phyloP scores from a whole-genome alignment of 2,888 invertebrate genomes.

The Xestia c-nigrum region DNA sequence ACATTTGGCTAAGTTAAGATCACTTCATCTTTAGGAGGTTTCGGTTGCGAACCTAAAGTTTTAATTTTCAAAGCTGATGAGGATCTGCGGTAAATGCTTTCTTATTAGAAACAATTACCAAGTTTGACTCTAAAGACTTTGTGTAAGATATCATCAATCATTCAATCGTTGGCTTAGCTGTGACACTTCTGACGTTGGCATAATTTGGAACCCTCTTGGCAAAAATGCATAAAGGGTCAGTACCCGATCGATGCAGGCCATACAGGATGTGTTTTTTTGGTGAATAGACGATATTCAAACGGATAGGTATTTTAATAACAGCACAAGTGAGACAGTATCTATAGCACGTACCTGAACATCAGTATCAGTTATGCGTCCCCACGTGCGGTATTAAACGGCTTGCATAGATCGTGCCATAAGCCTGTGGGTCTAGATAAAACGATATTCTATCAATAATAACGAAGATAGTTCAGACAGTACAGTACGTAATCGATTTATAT shows the following conservation, averaged over 20 bases:
- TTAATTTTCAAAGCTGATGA: constrained; percentile 10
- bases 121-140: background rate
- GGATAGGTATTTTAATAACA: background rate
- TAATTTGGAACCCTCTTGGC: background rate
- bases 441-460: background rate
- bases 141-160: constrained; percentile 4
- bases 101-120: constrained; percentile 20
- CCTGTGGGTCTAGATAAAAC: background rate
- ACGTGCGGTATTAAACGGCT: background rate
- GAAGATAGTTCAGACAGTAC: background rate
- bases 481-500: background rate
- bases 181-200: background rate
- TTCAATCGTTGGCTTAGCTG: background rate
- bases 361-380: background rate
- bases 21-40: constrained; percentile 20
- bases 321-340: background rate
- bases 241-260: background rate
- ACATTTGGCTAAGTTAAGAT: constrained; percentile 11
- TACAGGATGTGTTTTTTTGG: background rate
- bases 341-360: background rate
- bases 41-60: constrained; percentile 14
- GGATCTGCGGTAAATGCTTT: background rate
- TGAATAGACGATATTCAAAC: background rate
- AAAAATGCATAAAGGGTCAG: background rate
- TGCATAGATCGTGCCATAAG: background rate